Percentiles rank a stretch among this genome's conserved stretches.
These are phyloP conservation scores for Catostylus mosaicus DNA, from an alignment of 30 jellyfish, hydroid and myxozoan species.

Conservation along the genomic window DNA sequence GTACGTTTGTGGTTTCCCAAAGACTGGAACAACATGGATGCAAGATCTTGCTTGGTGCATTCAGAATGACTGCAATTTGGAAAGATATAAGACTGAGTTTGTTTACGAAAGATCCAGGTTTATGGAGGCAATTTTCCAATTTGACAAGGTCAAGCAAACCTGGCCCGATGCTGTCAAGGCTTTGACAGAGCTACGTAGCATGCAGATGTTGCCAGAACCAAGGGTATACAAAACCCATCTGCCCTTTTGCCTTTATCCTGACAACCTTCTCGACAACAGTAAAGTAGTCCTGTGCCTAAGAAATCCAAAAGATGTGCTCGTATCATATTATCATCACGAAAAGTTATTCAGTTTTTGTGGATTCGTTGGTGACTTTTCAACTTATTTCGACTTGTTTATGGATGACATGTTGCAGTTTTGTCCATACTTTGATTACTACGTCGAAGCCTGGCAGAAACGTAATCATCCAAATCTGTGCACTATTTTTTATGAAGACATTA, in stretches of 20 bases:
- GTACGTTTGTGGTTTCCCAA: constrained; percentile 19
- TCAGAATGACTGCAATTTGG: constrained; percentile 22
- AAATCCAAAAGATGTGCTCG: constrained; percentile 45
- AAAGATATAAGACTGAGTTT: neutral
- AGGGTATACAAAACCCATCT: constrained; percentile 19
- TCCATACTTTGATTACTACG: constrained; percentile 17
- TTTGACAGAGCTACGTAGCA: neutral
- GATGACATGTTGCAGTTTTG: constrained; percentile 11
- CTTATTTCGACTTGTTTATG: constrained; percentile 29
- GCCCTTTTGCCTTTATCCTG: constrained; percentile 28
- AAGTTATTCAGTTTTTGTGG: neutral
- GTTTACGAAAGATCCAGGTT: neutral
- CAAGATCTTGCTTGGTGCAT: constrained; percentile 47
- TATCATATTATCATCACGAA: constrained; percentile 31
- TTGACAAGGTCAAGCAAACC: neutral
- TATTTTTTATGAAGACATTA: constrained; percentile 32
- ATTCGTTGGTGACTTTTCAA: constrained; percentile 14
- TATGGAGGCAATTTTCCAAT: neutral
- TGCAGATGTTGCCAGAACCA: constrained; percentile 46
- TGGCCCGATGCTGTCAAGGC: neutral
- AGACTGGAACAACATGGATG: constrained; percentile 55
- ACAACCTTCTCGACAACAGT: constrained; percentile 1
- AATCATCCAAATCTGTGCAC: constrained; percentile 45
- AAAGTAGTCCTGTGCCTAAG: constrained; percentile 36
- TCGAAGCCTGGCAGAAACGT: constrained; percentile 14